Evolutionary conservation across 2,797 vertebrate genomes (phyloP).

Genomic region (Microchirus variegatus): DNA sequence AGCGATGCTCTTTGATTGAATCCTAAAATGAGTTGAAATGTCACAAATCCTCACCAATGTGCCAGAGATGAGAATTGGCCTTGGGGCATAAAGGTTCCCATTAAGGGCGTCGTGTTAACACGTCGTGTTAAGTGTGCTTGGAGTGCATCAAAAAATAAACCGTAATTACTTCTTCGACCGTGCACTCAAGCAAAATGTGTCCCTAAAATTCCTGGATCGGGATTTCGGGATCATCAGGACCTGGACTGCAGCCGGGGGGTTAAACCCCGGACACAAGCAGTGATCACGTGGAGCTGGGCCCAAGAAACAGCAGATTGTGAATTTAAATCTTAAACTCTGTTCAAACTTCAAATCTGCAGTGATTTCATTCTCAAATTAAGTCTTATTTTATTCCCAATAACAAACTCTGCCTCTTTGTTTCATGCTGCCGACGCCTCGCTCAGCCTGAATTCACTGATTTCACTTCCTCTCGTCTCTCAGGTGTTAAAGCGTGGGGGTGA

Average conservation of each 20-base stretch:
- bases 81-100: slow-evolving; percentile 70
- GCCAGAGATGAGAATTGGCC: slow-evolving; percentile 71
- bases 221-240: slow-evolving; percentile 4
- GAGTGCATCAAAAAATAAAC: slow-evolving; percentile 71
- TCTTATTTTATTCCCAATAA: slow-evolving; percentile 42
- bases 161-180: slow-evolving; percentile 58
- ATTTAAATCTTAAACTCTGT: too few species aligned
- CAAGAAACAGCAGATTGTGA: too few species aligned
- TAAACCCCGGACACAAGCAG: slow-evolving; percentile 29
- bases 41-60: slow-evolving; percentile 73
- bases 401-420: slow-evolving; percentile 30
- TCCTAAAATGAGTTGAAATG: slow-evolving; percentile 77
- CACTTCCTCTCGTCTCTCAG: slow-evolving; percentile 52
- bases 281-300: slow-evolving; percentile 16
- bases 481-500: slow-evolving; percentile 56
- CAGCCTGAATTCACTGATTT: slow-evolving; percentile 54
- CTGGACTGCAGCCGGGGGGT: slow-evolving; percentile 33
- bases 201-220: slow-evolving; percentile 42
- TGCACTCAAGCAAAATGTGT: slow-evolving; percentile 59
- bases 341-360: too few species aligned
- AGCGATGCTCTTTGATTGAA: slow-evolving; percentile 75
- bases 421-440: slow-evolving; percentile 36
- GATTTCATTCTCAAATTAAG: too few species aligned
- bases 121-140: slow-evolving; percentile 67
- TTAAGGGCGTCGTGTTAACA: slow-evolving; percentile 72